These are phyloP conservation scores for Xestobium rufovillosum DNA, from an alignment of 2,888 invertebrate species.

Conservation along the genomic window DNA sequence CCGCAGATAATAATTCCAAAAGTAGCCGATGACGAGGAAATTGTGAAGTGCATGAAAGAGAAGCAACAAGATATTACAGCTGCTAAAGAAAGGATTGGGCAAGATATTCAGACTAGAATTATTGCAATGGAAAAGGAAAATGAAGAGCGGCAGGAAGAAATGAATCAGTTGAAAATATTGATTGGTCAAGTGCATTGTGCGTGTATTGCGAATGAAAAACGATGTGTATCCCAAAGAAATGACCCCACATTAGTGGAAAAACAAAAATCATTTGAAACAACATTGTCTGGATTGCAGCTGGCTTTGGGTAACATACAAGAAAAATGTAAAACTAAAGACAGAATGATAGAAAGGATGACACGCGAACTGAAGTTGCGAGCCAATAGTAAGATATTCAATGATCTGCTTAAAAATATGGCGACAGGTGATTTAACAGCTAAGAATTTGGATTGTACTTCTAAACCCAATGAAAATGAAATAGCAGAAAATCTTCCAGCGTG, in stretches of 20 bases:
- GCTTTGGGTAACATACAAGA: constrained; percentile 32
- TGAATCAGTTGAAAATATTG: background rate
- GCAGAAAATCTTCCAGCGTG: no score
- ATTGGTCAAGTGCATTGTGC: constrained; percentile 1
- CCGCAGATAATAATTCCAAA: no score
- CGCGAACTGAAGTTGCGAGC: constrained; percentile 31
- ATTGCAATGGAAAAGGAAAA: background rate
- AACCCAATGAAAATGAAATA: constrained; percentile 26
- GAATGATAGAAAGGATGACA: constrained; percentile 35
- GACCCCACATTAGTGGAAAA: constrained; percentile 22
- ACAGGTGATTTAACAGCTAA: constrained; percentile 12
- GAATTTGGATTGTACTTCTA: constrained; percentile 11
- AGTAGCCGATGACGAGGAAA: no score
- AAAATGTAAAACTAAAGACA: constrained; percentile 37
- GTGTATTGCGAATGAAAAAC: background rate
- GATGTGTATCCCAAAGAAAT: no score
- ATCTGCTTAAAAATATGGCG: constrained; percentile 19
- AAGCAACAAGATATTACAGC: no score
- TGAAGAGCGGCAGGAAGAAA: constrained; percentile 1
- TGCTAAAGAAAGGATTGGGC: constrained; percentile 4
- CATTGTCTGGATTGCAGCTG: constrained; percentile 33
- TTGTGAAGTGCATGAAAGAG: no score
- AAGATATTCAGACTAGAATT: background rate
- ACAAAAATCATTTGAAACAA: constrained; percentile 29
- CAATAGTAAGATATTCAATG: constrained; percentile 26